These are phyloP conservation scores for Pseudochromis fuscus DNA, from an alignment of 2,797 vertebrate genomes.

Conservation along the genomic window DNA sequence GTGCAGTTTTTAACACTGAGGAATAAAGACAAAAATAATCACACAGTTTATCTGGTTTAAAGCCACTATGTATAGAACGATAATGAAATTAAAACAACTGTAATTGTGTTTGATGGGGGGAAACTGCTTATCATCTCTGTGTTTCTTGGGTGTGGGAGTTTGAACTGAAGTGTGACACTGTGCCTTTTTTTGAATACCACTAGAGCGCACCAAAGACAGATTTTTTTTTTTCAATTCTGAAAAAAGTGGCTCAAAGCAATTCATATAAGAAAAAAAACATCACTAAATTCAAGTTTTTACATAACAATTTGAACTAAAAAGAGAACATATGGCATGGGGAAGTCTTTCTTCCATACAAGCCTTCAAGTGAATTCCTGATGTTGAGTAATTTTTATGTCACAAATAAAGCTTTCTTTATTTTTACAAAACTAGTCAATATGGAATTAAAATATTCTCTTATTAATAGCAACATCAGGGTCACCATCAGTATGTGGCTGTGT, in stretches of 20 bases:
- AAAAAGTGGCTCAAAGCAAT: no score
- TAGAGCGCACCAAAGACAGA: slow-evolving; percentile 5
- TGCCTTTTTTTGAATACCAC: background rate
- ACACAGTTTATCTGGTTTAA: background rate
- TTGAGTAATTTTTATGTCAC: background rate
- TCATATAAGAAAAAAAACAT: no score
- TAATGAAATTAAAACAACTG: background rate
- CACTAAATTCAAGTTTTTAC: no score
- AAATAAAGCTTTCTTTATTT: no score
- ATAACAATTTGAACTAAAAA: no score
- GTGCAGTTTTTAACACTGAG: slow-evolving; percentile 58
- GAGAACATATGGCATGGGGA: no score
- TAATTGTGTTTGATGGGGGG: background rate
- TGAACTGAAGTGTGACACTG: background rate
- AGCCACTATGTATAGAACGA: background rate
- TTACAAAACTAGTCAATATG: background rate
- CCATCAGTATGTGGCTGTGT: background rate
- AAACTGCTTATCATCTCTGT: no score
- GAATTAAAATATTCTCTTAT: background rate
- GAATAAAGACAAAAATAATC: background rate
- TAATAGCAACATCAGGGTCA: no score
- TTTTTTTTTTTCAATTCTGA: background rate
- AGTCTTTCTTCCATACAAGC: background rate
- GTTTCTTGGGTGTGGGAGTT: background rate
- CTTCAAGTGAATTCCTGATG: background rate